Evolutionary conservation across 2,797 vertebrate species (phyloP), one percentile per base, ranked within the genome.

Genomic region (Dendrocincla fuliginosa): DNA sequence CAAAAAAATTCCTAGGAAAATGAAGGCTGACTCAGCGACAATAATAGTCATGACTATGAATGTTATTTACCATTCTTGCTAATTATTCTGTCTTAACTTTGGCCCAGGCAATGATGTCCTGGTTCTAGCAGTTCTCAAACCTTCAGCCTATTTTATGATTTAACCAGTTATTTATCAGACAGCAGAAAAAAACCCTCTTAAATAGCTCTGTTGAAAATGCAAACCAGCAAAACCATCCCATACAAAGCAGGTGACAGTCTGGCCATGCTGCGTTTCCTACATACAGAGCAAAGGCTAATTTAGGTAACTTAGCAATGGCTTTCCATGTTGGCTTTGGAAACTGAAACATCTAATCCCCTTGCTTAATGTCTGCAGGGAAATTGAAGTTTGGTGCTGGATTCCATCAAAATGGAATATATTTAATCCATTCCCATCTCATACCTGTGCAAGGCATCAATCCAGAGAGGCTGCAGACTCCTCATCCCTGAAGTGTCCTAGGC

Each of bases 251-350:
- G 27, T 87, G 68, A 65, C 8, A 73, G 28, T 35, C 39, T 22
- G 74, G 30, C n/a, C 83, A 46, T 32, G 41, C 39, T 89, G 16
- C 39, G 81, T 84, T 81, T 35, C 64, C 70, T 83, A 93, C 88
- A 74, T 92, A 95, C 82, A 88, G 84, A 92, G 39, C 50, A 76
- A 83, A 86, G 25, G 35, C 59, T 69, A 20, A 79, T 79, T 88
- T 87, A n/a, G 77, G 87, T 35, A 50, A 90, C 73, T 80, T 22
- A 93, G 78, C 35, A 71, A 30, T 50, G 3, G 83, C 55, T 86
- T 75, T 69, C 70, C 16, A 17, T 67, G 63, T 39, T 69, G 80
- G 44, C 22, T 39, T 78, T 82, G 50, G 92, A 92, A 85, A 85
- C 13, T 55, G 57, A 84, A 84, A 93, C 63, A 63, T 91, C 33